Conservation (phyloP, 2,797 vertebrate genomes). For the Gallinago stenura region DNA sequence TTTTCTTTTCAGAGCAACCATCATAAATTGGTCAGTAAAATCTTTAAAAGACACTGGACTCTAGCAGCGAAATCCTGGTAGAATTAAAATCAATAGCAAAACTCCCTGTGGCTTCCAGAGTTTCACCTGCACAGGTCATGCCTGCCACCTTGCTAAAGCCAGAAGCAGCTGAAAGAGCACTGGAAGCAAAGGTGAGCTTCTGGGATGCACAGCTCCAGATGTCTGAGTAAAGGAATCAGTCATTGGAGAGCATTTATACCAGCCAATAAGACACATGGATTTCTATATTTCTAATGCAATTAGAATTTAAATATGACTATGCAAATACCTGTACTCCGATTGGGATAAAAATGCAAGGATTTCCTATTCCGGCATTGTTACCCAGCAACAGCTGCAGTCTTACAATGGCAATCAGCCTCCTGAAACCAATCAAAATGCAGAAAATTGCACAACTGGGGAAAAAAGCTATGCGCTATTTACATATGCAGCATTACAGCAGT, state of each 20-base stretch:
- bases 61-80: background rate
- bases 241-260: background rate
- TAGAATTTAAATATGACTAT: background rate
- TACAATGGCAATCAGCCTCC: background rate
- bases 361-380: background rate
- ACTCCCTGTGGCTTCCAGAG: background rate
- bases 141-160: background rate
- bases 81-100: background rate
- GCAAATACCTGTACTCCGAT: background rate
- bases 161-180: background rate
- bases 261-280: background rate
- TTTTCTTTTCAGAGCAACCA: background rate
- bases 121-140: background rate
- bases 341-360: background rate
- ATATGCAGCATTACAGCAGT: background rate
- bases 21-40: background rate
- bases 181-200: background rate
- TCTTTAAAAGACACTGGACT: background rate
- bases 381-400: conserved; percentile 43
- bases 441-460: background rate
- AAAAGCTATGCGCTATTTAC: background rate
- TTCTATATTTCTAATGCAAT: background rate
- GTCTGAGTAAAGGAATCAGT: background rate
- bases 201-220: background rate
- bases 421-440: conserved; percentile 32